A percentile compares a stretch with the other conserved stretches of the same genome.
phyloP scores from a whole-genome alignment of 1,140 invertebrate species.

The Solen grandis region DNA sequence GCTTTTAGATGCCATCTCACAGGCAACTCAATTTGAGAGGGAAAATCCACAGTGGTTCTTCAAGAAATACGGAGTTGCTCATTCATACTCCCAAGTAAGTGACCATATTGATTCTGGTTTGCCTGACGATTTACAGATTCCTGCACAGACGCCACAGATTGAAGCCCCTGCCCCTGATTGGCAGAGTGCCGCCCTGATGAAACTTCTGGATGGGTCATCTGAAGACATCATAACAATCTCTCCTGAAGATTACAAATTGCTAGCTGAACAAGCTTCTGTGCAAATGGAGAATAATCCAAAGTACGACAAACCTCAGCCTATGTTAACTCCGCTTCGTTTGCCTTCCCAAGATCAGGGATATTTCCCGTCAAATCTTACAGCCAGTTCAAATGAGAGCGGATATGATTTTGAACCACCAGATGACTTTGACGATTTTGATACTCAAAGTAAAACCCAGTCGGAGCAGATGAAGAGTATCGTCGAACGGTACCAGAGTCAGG shows the following conservation, averaged over 20 bases:
- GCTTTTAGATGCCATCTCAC: constrained; percentile 23
- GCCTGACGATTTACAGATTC: not conserved
- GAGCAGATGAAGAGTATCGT: constrained; percentile 42
- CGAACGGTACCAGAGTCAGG: constrained; percentile 20
- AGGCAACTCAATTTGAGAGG: constrained; percentile 17
- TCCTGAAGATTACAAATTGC: not conserved
- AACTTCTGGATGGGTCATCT: not conserved
- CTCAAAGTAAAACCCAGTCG: constrained; percentile 30
- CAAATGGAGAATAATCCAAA: not conserved
- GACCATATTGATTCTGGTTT: constrained; percentile 44
- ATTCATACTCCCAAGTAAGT: constrained; percentile 2
- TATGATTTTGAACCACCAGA: constrained; percentile 43
- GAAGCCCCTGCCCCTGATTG: not conserved
- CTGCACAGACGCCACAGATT: not conserved
- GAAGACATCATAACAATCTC: not conserved
- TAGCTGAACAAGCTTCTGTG: not conserved
- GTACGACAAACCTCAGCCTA: not conserved
- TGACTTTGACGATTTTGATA: constrained; percentile 46
- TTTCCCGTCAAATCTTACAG: not conserved
- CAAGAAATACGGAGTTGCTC: not conserved
- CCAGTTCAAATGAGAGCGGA: not conserved
- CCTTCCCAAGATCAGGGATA: not conserved
- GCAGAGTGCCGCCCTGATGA: not conserved
- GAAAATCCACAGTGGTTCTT: constrained; percentile 24
- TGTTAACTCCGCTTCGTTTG: not conserved